Conservation (phyloP, 2,888 invertebrate species). For the Cepaea hortensis region DNA sequence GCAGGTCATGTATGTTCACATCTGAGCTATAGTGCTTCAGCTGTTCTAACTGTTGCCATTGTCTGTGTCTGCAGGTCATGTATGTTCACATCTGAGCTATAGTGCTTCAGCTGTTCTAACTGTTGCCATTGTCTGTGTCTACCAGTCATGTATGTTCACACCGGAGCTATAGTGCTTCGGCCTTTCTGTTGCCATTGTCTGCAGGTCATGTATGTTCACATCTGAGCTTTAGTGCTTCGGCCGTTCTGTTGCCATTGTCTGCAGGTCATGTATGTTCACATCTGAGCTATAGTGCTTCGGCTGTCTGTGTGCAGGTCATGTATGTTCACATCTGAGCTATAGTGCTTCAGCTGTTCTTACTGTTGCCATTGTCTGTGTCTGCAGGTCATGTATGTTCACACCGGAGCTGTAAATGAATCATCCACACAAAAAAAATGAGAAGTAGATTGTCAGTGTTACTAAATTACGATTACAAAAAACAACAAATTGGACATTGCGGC, state of each 20-base stretch:
- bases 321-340: not conserved
- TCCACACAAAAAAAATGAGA: no score
- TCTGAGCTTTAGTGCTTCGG: not conserved
- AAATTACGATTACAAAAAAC: no score
- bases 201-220: not conserved
- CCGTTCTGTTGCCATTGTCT: not conserved
- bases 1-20: no score
- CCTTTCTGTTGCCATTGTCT: not conserved
- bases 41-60: no score
- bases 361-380: not conserved
- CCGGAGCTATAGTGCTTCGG: not conserved
- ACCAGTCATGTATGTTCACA: not conserved
- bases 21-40: no score
- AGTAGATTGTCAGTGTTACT: no score
- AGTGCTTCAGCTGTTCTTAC: not conserved
- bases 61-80: no score
- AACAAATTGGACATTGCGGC: no score
- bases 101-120: not conserved
- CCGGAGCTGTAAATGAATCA: no score
- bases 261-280: not conserved
- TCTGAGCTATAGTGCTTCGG: not conserved
- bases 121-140: not conserved
- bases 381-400: not conserved
- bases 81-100: not conserved
- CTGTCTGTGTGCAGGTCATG: not conserved